These are phyloP conservation scores for Drosophila willistoni DNA, from an alignment of 1,140 invertebrate species.

Conservation along the genomic window DNA sequence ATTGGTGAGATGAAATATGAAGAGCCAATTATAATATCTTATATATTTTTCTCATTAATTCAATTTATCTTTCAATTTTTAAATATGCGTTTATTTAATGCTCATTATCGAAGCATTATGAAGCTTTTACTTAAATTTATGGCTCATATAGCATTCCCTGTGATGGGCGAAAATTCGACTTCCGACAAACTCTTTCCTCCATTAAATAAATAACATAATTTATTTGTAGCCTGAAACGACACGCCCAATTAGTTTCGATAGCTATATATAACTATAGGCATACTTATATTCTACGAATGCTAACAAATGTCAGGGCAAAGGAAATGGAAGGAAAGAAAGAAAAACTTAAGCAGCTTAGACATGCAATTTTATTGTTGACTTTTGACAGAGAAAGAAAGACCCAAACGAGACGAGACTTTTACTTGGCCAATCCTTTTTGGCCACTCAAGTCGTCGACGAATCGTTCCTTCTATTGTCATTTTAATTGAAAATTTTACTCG, in stretches of 20 bases:
- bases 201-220: constrained; percentile 26
- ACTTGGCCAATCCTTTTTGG: constrained; percentile 30
- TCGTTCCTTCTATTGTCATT: constrained; percentile 23
- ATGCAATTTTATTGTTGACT: constrained; percentile 31
- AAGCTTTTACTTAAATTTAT: constrained; percentile 21
- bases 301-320: constrained; percentile 4
- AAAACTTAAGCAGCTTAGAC: constrained; percentile 31
- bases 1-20: too few relatives aligned
- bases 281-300: constrained; percentile 4
- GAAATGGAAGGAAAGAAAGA: background rate
- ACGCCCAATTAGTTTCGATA: constrained; percentile 30
- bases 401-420: background rate
- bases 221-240: constrained; percentile 8
- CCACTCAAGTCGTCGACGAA: background rate
- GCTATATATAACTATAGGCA: background rate
- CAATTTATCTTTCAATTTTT: constrained; percentile 20
- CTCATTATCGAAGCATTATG: background rate
- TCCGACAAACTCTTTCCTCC: background rate
- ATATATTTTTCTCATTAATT: background rate
- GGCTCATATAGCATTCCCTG: constrained; percentile 9
- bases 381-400: background rate
- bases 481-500: constrained; percentile 34
- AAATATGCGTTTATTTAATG: background rate
- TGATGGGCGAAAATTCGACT: background rate
- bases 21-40: too few relatives aligned